A percentile compares a stretch with the other conserved stretches of the same genome.
Conservation (phyloP, 2,797 vertebrate genomes). For the Alca torda region DNA sequence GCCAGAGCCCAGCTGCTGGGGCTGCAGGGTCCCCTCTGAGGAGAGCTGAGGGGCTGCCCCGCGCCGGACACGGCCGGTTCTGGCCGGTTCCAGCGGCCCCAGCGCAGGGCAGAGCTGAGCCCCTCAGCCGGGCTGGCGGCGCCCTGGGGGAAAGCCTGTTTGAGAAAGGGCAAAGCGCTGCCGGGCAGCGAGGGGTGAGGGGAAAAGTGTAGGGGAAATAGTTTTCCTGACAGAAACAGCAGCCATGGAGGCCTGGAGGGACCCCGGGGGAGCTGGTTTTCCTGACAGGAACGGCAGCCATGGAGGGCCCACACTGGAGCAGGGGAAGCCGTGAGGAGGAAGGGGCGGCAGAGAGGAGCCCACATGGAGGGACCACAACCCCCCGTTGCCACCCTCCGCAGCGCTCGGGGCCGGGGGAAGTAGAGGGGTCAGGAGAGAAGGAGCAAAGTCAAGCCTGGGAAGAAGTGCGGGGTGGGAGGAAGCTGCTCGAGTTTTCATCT, state of each 20-base stretch:
- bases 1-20: fast-evolving
- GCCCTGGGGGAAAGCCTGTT: fast-evolving
- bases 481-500: neutral
- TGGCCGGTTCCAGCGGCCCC: too few relatives aligned
- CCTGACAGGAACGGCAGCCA: too few relatives aligned
- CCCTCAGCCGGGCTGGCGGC: neutral
- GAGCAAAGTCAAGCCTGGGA: neutral
- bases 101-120: neutral
- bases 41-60: neutral
- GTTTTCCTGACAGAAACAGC: neutral
- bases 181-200: neutral
- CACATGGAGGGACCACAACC: fast-evolving
- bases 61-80: fast-evolving
- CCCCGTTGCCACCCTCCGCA: neutral
- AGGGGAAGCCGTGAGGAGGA: neutral
- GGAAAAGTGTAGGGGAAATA: neutral
- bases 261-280: too few relatives aligned
- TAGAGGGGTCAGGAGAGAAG: neutral
- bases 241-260: too few relatives aligned
- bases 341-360: neutral
- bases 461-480: fast-evolving
- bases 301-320: too few relatives aligned
- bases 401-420: fast-evolving
- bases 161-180: too few relatives aligned
- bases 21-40: too few relatives aligned